A percentile compares a stretch with the other conserved stretches of the same genome.
phyloP scores from a whole-genome alignment of 2,888 invertebrate species.

The Syritta pipiens region DNA sequence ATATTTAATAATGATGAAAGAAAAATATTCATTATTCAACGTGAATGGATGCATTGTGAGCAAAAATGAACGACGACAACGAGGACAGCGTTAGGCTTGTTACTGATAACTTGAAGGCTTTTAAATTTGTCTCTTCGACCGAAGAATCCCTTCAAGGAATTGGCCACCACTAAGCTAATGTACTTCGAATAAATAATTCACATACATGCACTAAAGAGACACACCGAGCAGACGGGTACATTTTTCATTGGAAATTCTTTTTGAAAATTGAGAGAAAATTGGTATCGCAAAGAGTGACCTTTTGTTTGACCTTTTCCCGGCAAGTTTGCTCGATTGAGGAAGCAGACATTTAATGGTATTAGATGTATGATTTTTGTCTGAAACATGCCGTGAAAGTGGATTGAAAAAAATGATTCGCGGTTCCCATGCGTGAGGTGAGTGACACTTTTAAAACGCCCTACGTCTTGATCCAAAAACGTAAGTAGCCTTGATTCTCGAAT shows the following conservation, averaged over 20 bases:
- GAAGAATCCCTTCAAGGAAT: conserved; percentile 13
- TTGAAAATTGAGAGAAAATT: conserved; percentile 10
- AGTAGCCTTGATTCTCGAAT: too few relatives aligned
- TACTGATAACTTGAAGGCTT: background rate
- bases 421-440: too few relatives aligned
- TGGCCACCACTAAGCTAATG: conserved; percentile 32
- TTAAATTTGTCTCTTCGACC: conserved; percentile 10
- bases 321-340: too few relatives aligned
- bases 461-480: too few relatives aligned
- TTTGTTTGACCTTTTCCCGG: too few relatives aligned
- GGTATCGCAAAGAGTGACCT: background rate
- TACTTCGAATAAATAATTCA: conserved; percentile 42
- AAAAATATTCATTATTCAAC: background rate
- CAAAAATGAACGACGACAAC: background rate
- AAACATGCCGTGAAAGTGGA: too few relatives aligned
- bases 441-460: too few relatives aligned
- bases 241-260: conserved; percentile 25
- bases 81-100: background rate
- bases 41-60: too few relatives aligned
- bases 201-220: conserved; percentile 16
- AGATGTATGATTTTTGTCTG: too few relatives aligned
- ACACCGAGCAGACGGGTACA: conserved; percentile 2
- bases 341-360: too few relatives aligned
- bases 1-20: conserved; percentile 26
- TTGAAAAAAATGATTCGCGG: too few relatives aligned